Percentiles rank a stretch among this genome's conserved stretches.
Evolutionary conservation across 2,797 vertebrate species (phyloP).

Genomic region (Lemur catta): DNA sequence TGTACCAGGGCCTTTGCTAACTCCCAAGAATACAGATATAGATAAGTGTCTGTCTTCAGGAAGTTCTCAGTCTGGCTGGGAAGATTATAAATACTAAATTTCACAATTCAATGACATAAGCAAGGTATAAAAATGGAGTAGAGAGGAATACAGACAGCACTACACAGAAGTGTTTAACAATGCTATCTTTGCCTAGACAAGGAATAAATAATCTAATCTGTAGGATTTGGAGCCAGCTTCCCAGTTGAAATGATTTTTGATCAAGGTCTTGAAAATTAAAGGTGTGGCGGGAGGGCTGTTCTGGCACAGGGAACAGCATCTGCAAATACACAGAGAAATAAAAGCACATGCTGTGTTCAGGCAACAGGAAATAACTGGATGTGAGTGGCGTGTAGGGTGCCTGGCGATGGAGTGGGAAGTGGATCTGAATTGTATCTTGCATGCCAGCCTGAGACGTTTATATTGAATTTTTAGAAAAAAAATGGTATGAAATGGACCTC

Average conservation of each 20-base stretch:
- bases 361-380: neutral
- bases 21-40: neutral
- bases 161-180: neutral
- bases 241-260: neutral
- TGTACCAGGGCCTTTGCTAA: too few species aligned
- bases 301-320: neutral
- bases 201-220: neutral
- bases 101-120: neutral
- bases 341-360: neutral
- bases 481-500: neutral
- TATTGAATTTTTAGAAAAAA: neutral
- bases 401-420: neutral
- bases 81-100: neutral
- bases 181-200: neutral
- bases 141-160: neutral
- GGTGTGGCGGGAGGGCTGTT: neutral
- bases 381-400: neutral
- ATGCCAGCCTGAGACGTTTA: neutral
- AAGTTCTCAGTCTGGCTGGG: neutral
- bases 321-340: neutral
- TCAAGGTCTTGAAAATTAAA: neutral
- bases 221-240: neutral
- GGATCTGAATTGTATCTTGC: neutral
- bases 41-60: neutral
- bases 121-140: neutral